phyloP scores from a whole-genome alignment of 2,797 vertebrate genomes.

The Crax fasciolata region DNA sequence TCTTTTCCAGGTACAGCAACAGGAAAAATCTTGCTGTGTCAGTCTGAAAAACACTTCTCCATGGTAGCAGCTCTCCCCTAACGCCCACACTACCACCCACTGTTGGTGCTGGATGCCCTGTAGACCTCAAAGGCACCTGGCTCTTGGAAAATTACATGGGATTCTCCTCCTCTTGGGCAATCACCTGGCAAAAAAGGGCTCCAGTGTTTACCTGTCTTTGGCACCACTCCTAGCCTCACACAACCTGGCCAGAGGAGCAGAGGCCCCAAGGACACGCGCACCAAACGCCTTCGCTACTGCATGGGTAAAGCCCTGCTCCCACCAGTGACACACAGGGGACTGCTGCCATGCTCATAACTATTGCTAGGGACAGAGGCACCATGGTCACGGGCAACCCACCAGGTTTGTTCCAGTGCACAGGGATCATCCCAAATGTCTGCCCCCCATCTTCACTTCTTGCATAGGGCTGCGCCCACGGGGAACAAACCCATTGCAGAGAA shows the following conservation, averaged over 20 bases:
- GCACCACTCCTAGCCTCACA: neutral
- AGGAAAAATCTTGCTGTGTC: neutral
- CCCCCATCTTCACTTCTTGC: neutral
- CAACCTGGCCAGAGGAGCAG: neutral
- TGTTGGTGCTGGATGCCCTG: neutral
- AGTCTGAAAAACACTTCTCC: neutral
- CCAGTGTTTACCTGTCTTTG: neutral
- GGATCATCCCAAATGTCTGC: neutral
- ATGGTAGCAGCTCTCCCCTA: neutral
- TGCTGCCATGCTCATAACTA: neutral
- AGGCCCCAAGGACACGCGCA: accelerated
- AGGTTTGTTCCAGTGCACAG: neutral
- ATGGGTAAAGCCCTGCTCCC: accelerated
- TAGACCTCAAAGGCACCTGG: neutral
- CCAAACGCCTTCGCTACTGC: neutral
- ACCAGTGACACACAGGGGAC: neutral
- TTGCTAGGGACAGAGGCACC: neutral
- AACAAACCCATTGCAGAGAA: neutral
- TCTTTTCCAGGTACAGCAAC: neutral
- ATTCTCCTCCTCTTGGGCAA: neutral
- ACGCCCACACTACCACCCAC: neutral
- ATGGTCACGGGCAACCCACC: accelerated
- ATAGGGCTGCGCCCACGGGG: neutral
- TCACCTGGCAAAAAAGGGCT: neutral
- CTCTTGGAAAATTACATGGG: neutral